Evolutionary conservation across 2,888 invertebrate species (phyloP), one percentile per base, ranked within the genome.

Genomic region (Cheilosia urbana): DNA sequence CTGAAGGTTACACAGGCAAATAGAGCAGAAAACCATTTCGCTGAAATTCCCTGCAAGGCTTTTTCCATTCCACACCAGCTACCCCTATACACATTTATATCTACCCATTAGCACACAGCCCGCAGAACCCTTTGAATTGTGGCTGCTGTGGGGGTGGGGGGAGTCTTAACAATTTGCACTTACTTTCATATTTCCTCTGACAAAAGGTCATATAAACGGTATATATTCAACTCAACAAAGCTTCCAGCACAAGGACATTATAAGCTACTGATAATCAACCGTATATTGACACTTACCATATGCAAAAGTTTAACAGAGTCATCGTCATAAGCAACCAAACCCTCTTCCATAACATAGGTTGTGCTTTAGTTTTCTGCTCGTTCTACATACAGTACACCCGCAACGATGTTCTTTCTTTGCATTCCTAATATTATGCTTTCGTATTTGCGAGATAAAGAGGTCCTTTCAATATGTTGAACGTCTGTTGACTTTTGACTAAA

Each of bases 401-500:
- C 34, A 15, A 15, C 24, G 55, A 30, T 15, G 27, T 65, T 60
- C 60, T 72, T 68, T 63, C 73, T 69, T 79, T 84, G 69, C 69
- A 84, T 75, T 57, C 57, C 65, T 73, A 79, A 79, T 79, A 66
- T 79, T 79, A 85, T 80, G 76, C 76, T 72, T 85, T 80, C 66
- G 53, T 77, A 80, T 85, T 81, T 85, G 76, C 57, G 58, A 62
- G 76, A 80, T 72, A 77, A 80, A 63, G 85, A 73, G 75, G 71
- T 65, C 69, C 79, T 76, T 80, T 63, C 76, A 80, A 80, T 77
- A 80, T 77, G 76, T 65, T 80, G 62, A 85, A 42, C 66, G 75
- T 76, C 80, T 85, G 76, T 77, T 85, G 85, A 85, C 85, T 80
- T 85, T 85, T 80, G 85, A 85, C 85, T 85, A 85, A 85, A 80